A percentile compares a stretch with the other conserved stretches of the same genome.
phyloP scores from a whole-genome alignment of 2,888 invertebrate genomes.

The Agonopterix alstromeriana region DNA sequence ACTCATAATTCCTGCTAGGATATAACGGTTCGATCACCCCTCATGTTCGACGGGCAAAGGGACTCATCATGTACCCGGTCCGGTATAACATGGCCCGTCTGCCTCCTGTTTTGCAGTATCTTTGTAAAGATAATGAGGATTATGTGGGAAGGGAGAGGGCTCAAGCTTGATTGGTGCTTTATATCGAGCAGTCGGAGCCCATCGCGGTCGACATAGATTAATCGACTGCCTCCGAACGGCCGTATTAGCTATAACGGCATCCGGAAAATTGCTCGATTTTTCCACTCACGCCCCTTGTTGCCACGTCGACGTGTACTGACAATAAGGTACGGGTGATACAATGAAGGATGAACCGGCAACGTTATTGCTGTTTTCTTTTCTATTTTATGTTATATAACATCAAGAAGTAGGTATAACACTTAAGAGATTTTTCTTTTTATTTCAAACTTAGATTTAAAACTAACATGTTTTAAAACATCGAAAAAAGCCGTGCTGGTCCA shows the following conservation, averaged over 20 bases:
- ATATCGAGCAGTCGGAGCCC: constrained; percentile 52
- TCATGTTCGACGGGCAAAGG: constrained; percentile 33
- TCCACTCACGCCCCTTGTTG: constrained; percentile 57
- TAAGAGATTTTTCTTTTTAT: too few species aligned
- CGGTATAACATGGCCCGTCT: constrained; percentile 28
- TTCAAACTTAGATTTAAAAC: too few species aligned
- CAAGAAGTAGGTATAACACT: too few species aligned
- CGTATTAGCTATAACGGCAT: constrained; percentile 70
- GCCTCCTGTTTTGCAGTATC: constrained; percentile 15
- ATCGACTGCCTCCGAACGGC: constrained; percentile 56
- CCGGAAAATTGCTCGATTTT: constrained; percentile 70
- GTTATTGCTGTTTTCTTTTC: background rate
- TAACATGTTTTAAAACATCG: too few species aligned
- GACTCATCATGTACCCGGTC: constrained; percentile 31
- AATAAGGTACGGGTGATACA: constrained; percentile 45
- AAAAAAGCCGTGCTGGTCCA: too few species aligned
- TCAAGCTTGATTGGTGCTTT: constrained; percentile 45
- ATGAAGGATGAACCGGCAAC: constrained; percentile 26
- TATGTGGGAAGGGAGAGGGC: constrained; percentile 36
- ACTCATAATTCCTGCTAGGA: constrained; percentile 41
- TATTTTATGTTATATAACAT: too few species aligned
- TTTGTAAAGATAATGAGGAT: constrained; percentile 32
- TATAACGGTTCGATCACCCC: constrained; percentile 41
- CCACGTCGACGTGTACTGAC: constrained; percentile 53
- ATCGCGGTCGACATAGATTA: constrained; percentile 68